Base-by-base conservation (phyloP, 2,888 invertebrate genomes). In the Andrena camellia region DNA sequence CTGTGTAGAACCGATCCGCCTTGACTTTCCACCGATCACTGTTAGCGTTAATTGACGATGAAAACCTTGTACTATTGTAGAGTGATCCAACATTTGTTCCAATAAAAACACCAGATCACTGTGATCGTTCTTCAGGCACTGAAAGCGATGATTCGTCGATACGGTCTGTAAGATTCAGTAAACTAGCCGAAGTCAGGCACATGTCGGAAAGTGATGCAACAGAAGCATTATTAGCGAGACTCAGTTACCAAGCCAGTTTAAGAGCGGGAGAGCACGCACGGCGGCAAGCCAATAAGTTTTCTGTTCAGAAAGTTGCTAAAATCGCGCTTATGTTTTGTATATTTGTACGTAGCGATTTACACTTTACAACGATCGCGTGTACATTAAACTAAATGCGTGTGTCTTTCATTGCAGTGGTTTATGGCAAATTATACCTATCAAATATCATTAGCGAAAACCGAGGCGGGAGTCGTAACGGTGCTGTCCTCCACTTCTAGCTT, bases 11-110 rank as follows among this genome's bases (percentile, higher is more conserved):
- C 6, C 20, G 35, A 23, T 42, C 42, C 6, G 50, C 42, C 17
- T 57, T 54, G 26, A 54, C 23, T 29, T 54, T 35, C 54, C 8
- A 20, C n/a, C 10, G 54, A 31, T 57, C 23, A 1, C 20, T 10
- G 2, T 48, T 68, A 42, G 42, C 26, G 83, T 60, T 31, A 63
- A 50, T 42, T 74, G 69, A 71, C 57, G 72, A 84, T 17, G 29
- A 20, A 67, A 33, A 64, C 86, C 86, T 86, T 69, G 13, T 85
- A 83, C 72, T 90, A 92, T 92, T 95, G 26, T 93, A 98, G 97
- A 98, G 98, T 92, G 98, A 98, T 93, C 97, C 99, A 23, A 97
- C 97, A 66, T 99, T 97, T 95, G 97, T 99, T 86, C 99, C 99
- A 69, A 97, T 99, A 35, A 97, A 98, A 92, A 96, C 95, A 35